Percentiles rank a stretch among this genome's conserved stretches.
phyloP scores from a whole-genome alignment of 2,113 vertebrate species.

The Nipponia nippon region DNA sequence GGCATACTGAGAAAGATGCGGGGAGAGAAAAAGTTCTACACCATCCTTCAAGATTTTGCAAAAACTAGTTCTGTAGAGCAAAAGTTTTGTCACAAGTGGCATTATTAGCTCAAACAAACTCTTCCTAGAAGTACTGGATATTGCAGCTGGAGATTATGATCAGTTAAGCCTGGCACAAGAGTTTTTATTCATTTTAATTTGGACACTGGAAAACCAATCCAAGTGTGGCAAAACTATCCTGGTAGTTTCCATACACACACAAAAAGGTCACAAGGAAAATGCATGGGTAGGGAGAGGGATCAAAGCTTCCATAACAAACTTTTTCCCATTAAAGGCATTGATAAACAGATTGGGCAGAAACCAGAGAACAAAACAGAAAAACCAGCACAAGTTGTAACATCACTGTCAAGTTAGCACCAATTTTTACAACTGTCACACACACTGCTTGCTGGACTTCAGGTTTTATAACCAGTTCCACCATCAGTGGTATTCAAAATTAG shows the following conservation, averaged over 20 bases:
- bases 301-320: neutral
- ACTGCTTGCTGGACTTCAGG: neutral
- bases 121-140: neutral
- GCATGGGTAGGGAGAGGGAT: accelerated
- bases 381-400: neutral
- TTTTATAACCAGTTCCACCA: neutral
- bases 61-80: neutral
- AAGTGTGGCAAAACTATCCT: neutral
- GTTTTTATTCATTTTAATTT: neutral
- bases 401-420: neutral
- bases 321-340: neutral
- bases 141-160: neutral
- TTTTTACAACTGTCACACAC: neutral
- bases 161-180: neutral
- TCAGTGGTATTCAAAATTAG: neutral
- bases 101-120: neutral
- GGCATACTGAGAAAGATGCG: neutral
- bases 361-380: neutral
- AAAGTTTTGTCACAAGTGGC: neutral
- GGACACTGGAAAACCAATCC: neutral
- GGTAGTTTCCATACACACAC: neutral
- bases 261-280: neutral
- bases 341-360: neutral
- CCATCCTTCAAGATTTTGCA: neutral
- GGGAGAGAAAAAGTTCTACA: neutral